Percentiles rank a stretch among this genome's conserved stretches.
Evolutionary conservation across 2,113 vertebrate species (phyloP).

Genomic region (Podarcis raffonei): DNA sequence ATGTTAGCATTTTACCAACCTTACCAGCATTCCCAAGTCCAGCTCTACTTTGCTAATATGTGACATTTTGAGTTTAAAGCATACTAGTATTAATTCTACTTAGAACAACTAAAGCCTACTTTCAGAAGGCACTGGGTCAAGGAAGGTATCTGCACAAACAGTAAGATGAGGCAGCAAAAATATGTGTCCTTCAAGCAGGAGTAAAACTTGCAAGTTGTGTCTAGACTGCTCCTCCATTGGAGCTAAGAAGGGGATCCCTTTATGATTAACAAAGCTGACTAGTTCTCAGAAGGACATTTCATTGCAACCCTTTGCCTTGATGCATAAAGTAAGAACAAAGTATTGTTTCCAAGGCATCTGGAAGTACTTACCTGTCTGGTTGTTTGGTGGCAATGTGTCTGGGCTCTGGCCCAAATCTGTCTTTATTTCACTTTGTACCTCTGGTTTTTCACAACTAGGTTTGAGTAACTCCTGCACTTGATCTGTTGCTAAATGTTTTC

Average conservation of each 20-base stretch:
- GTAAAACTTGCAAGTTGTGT: not conserved
- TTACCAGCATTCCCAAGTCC: not conserved
- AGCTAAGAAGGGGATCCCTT: not conserved
- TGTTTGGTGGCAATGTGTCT: constrained; percentile 46
- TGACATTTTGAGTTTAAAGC: not conserved
- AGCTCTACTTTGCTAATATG: not conserved
- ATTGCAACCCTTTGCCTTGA: not conserved
- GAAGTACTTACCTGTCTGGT: constrained; percentile 68
- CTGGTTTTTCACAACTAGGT: constrained; percentile 42
- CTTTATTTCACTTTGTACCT: constrained; percentile 40
- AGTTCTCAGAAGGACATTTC: not conserved
- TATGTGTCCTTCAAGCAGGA: not conserved
- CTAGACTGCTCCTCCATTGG: not conserved
- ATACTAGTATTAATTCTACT: not conserved
- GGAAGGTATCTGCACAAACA: not conserved
- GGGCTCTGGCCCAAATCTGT: constrained; percentile 49
- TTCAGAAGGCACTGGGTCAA: too few species aligned
- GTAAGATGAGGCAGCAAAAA: not conserved
- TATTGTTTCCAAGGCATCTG: not conserved
- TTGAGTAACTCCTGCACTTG: constrained; percentile 25
- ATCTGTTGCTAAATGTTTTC: constrained; percentile 30
- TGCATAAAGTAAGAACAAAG: not conserved
- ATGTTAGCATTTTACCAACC: not conserved
- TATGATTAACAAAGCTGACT: not conserved
- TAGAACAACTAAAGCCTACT: not conserved